A percentile compares a stretch with the other conserved stretches of the same genome.
Evolutionary conservation across 2,797 vertebrate species (phyloP).

Genomic region (Denticeps clupeoides): DNA sequence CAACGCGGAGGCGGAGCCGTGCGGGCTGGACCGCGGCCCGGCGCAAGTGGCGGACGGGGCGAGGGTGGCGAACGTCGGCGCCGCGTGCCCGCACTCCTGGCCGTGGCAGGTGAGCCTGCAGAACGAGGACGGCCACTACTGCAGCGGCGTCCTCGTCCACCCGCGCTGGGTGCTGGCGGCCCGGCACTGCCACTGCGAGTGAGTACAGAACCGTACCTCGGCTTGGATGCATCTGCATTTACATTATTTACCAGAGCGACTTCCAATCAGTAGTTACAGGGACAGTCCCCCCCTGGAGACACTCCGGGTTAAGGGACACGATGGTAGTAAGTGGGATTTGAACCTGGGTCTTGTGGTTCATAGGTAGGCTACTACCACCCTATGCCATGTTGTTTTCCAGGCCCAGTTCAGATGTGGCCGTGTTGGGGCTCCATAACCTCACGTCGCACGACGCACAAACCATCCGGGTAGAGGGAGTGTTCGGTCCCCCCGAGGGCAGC

Average conservation of each 20-base stretch:
- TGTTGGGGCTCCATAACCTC: conserved; percentile 45
- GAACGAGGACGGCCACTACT: conserved; percentile 41
- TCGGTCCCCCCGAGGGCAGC: conserved; percentile 15
- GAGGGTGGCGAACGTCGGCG: conserved; percentile 28
- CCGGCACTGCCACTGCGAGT: conserved; percentile 43
- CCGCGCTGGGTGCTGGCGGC: conserved; percentile 45
- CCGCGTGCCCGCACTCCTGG: conserved; percentile 49
- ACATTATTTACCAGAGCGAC: no score
- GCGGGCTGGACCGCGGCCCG: conserved; percentile 4
- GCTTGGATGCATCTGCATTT: no score
- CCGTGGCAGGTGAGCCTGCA: conserved; percentile 62
- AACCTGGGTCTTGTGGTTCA: no score
- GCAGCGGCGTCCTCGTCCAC: conserved; percentile 47
- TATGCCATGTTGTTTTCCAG: conserved; percentile 36
- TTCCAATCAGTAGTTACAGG: no score
- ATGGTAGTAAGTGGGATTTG: no score
- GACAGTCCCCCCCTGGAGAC: no score
- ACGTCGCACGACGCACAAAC: conserved; percentile 24
- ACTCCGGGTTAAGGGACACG: no score
- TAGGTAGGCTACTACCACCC: no score
- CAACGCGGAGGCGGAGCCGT: conserved; percentile 15
- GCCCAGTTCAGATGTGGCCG: conserved; percentile 33
- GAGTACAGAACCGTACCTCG: background rate
- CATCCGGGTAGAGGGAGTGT: conserved; percentile 34
- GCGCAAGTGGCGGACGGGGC: conserved; percentile 3